Evolutionary conservation across 2,113 vertebrate genomes (phyloP), one percentile per base, ranked within the genome.

Genomic region (Paradisaea rubra): DNA sequence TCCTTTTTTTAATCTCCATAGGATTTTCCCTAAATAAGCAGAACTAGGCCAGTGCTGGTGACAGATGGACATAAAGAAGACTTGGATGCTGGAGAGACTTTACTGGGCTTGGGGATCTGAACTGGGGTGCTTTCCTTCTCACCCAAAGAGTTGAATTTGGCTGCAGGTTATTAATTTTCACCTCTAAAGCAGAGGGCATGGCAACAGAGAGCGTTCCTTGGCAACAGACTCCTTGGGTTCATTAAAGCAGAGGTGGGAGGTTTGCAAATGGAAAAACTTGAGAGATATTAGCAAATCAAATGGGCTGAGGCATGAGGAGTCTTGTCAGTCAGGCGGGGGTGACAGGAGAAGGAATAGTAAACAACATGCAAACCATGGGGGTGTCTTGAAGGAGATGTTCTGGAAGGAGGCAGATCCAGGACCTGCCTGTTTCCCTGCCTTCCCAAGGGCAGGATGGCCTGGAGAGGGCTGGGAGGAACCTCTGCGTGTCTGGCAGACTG

Each of bases 171-270:
- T 96, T 95, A 97, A 96, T 92, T 97, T 94, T 89, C 14, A 11
- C 96, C 93, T 92, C 84, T 64, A 35, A 93, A 95, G 71, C 94
- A 94, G 90, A 66, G 91, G 95, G 74, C 95, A 35, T 95, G 95
- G 95, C 96, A 98, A 97, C 94, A 24, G 59, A 95, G 77, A 21
- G 5, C 0, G 70, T 89, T 86, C 94, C 96, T 93, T 98, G 97
- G 97, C 95, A 98, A 97, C 92, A 71, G 95, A 66, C 92, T 90
- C 70, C 44, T 31, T 18, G 82, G 31, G 72, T 96, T 95, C 90
- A 94, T 96, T 96, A 96, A 69, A 94, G 88, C 71, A 95, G 88
- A 89, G 95, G 91, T 95, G 81, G 93, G 96, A 97, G 96, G 93
- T 70, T 95, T 88, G 84, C 92, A 95, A 93, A 92, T 94, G 68